phyloP scores from a whole-genome alignment of 2,888 invertebrate species.

The Myathropa florea region DNA sequence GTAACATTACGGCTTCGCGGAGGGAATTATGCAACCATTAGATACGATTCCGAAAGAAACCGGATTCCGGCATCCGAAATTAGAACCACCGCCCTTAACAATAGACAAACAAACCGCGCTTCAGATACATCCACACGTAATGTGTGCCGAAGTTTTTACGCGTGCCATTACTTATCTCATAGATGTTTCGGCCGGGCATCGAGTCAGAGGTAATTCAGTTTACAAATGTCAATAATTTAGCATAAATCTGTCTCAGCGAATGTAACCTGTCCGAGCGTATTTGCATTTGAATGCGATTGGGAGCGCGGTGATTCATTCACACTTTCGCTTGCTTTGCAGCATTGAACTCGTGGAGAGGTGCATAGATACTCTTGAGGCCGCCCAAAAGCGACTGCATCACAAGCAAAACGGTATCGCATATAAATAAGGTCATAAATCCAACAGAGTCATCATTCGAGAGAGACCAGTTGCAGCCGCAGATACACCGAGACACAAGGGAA shows the following conservation, averaged over 20 bases:
- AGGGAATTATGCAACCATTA: not conserved
- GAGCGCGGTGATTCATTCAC: not conserved
- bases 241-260: not conserved
- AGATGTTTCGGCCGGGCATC: not conserved
- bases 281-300: conserved; percentile 18
- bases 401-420: not conserved
- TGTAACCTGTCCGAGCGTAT: not conserved
- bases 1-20: not conserved
- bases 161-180: conserved; percentile 4
- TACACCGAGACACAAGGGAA: not conserved
- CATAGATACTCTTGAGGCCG: not conserved
- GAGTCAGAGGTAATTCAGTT: conserved; percentile 6
- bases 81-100: not conserved
- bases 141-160: not conserved
- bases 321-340: conserved; percentile 1
- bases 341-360: not conserved
- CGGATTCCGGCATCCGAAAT: not conserved
- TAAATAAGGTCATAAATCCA: conserved; percentile 12
- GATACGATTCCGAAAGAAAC: not conserved
- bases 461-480: conserved; percentile 12
- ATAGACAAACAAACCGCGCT: not conserved
- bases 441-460: conserved; percentile 18
- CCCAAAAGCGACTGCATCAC: not conserved
- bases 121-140: not conserved
- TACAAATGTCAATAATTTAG: conserved; percentile 5